A percentile compares a stretch with the other conserved stretches of the same genome.
These are phyloP conservation scores for Eupeodes corollae DNA, from an alignment of 1,140 invertebrate species.

Conservation along the genomic window DNA sequence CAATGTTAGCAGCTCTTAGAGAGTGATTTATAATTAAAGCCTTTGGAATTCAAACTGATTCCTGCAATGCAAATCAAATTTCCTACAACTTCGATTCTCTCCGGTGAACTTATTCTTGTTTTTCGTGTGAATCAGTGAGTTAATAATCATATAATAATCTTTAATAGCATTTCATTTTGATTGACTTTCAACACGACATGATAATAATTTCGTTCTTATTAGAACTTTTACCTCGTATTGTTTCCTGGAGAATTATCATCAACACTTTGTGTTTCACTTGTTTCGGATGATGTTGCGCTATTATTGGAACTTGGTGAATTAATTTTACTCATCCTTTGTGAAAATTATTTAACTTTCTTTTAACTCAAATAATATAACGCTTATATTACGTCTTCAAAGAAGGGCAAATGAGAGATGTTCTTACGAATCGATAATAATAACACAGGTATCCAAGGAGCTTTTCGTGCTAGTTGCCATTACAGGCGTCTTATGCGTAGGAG, in stretches of 20 bases:
- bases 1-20: no score
- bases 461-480: no score
- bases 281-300: slow-evolving; percentile 29
- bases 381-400: no score
- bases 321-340: slow-evolving; percentile 6
- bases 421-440: no score
- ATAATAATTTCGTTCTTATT: neutral
- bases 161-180: neutral
- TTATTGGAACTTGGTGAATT: slow-evolving; percentile 19
- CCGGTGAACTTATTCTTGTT: neutral
- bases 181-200: neutral
- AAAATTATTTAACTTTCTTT: neutral
- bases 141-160: neutral
- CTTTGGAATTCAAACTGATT: no score
- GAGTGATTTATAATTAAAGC: no score
- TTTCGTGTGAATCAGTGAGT: neutral
- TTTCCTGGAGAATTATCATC: slow-evolving; percentile 14
- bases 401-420: no score
- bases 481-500: no score
- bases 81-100: no score
- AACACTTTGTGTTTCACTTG: slow-evolving; percentile 27
- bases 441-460: no score
- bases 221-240: neutral
- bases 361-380: no score
- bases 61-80: no score